A percentile compares a stretch with the other conserved stretches of the same genome.
Evolutionary conservation across 2,113 vertebrate species (phyloP).

Genomic region (Sinocyclocheilus grahami): DNA sequence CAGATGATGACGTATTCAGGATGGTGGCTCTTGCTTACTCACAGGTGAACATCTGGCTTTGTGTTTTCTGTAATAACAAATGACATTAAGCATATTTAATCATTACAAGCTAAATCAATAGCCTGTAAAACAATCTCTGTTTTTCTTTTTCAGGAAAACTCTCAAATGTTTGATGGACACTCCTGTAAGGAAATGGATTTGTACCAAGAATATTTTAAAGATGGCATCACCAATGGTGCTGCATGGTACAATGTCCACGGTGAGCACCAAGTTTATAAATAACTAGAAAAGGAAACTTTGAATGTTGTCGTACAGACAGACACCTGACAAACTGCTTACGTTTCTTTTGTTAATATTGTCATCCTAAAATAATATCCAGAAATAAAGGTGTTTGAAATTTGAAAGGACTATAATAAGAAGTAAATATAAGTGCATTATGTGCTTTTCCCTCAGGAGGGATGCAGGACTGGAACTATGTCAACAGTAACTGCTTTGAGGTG

Average conservation of each 20-base stretch:
- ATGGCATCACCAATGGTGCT: conserved; percentile 95
- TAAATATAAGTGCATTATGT: background rate
- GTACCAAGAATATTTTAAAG: conserved; percentile 84
- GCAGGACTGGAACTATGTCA: conserved; percentile 99
- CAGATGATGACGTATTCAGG: conserved; percentile 90
- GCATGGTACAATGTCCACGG: conserved; percentile 94
- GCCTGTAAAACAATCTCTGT: background rate
- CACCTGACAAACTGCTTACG: background rate
- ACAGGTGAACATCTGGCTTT: conserved; percentile 76
- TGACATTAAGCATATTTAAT: background rate
- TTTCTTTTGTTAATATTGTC: background rate
- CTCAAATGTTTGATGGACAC: conserved; percentile 87
- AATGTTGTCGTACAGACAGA: background rate
- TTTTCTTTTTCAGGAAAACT: conserved; percentile 80
- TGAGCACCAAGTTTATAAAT: conserved; percentile 61
- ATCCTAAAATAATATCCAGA: background rate
- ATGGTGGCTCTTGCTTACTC: conserved; percentile 88
- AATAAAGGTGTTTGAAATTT: background rate
- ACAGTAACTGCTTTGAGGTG: conserved; percentile 98
- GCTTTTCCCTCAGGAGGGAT: conserved; percentile 84
- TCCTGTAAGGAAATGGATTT: conserved; percentile 80
- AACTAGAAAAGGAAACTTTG: background rate
- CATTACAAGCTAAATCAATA: background rate
- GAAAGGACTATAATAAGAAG: background rate
- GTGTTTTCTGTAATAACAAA: background rate